phyloP scores from a whole-genome alignment of 2,797 vertebrate species.

The Macropus fuliginosus region DNA sequence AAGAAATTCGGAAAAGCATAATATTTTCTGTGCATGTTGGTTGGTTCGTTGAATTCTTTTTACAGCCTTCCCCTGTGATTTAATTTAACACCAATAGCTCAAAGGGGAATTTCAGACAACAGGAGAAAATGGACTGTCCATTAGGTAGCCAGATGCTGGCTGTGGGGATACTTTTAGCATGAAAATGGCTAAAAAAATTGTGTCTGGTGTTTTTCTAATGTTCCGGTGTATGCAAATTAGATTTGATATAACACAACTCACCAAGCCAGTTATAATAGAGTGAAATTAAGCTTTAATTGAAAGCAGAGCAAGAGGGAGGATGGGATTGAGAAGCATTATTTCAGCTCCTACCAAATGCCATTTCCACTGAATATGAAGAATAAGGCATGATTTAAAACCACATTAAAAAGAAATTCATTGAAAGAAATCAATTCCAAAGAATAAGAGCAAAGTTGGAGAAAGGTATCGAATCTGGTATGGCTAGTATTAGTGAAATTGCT shows the following conservation, averaged over 20 bases:
- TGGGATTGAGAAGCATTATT: slow-evolving; percentile 24
- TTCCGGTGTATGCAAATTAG: slow-evolving; percentile 69
- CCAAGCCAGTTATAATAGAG: slow-evolving; percentile 35
- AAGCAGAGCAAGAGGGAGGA: slow-evolving; percentile 66
- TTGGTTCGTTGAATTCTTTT: slow-evolving; percentile 60
- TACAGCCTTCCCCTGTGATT: slow-evolving; percentile 46
- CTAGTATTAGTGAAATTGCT: slow-evolving; percentile 20
- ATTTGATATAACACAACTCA: slow-evolving; percentile 53
- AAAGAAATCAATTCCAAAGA: slow-evolving; percentile 49
- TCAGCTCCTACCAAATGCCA: slow-evolving; percentile 52
- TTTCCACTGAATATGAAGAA: slow-evolving; percentile 49
- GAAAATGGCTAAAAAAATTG: slow-evolving; percentile 61
- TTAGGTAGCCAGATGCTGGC: slow-evolving; percentile 66
- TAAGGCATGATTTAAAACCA: slow-evolving; percentile 52
- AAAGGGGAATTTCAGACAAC: slow-evolving; percentile 56
- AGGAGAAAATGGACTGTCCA: slow-evolving; percentile 54
- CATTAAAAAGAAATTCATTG: slow-evolving; percentile 48
- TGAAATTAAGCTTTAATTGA: slow-evolving; percentile 66
- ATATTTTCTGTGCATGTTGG: slow-evolving; percentile 6
- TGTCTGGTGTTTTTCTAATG: slow-evolving; percentile 63
- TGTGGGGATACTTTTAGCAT: slow-evolving; percentile 64
- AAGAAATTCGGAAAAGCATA: slow-evolving; percentile 23
- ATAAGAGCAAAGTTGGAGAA: slow-evolving; percentile 11
- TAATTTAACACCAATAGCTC: slow-evolving; percentile 51
- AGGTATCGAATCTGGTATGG: slow-evolving; percentile 27